phyloP scores from a whole-genome alignment of 2,888 invertebrate genomes.

The Invenusta paracnida region DNA sequence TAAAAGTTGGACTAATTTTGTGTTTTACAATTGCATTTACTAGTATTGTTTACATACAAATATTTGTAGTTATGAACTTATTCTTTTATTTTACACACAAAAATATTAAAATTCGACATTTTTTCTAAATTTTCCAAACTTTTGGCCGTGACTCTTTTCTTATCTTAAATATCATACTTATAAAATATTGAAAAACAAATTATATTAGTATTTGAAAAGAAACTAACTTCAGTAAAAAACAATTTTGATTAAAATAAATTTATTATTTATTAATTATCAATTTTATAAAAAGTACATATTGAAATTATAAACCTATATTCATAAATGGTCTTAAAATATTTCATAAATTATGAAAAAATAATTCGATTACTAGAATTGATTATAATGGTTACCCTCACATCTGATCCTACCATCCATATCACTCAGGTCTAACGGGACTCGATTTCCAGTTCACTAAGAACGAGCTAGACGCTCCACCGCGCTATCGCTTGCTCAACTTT shows the following conservation, averaged over 20 bases:
- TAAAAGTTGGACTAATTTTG: not conserved
- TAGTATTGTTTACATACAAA: too few species aligned
- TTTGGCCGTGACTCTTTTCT: not conserved
- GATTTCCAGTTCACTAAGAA: conserved; percentile 69
- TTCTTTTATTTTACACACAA: too few species aligned
- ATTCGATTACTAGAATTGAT: too few species aligned
- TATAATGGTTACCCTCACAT: too few species aligned
- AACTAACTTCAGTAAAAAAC: too few species aligned
- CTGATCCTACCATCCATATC: too few species aligned
- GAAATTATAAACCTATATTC: too few species aligned
- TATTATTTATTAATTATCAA: too few species aligned
- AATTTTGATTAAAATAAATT: too few species aligned
- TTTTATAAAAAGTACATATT: too few species aligned
- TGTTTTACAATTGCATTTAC: not conserved
- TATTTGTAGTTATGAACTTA: not conserved
- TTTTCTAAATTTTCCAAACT: not conserved
- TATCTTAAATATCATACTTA: not conserved
- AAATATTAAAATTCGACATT: not conserved
- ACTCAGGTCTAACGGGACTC: conserved; percentile 39
- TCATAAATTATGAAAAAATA: not conserved
- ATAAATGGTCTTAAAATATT: not conserved
- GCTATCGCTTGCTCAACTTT: conserved; percentile 91
- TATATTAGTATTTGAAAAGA: too few species aligned
- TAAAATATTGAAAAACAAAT: too few species aligned
- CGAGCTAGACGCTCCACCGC: conserved; percentile 81